phyloP scores from a whole-genome alignment of 2,797 vertebrate genomes.

The Lophotriccus pileatus region DNA sequence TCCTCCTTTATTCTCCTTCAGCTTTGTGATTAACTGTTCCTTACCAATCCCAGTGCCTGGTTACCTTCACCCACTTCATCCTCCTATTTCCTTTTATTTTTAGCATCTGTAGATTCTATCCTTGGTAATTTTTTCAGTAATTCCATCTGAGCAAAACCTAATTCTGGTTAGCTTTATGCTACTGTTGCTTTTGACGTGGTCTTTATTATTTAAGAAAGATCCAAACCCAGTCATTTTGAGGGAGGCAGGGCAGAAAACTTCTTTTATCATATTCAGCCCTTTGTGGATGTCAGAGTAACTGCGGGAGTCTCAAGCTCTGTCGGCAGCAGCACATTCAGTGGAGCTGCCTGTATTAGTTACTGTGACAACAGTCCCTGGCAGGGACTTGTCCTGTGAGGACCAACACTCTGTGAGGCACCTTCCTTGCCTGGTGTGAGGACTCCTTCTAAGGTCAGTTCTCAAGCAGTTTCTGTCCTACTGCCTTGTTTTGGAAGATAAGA shows the following conservation, averaged over 20 bases:
- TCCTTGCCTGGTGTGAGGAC: neutral
- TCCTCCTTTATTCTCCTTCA: neutral
- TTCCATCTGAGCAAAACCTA: neutral
- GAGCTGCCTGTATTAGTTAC: neutral
- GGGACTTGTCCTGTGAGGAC: neutral
- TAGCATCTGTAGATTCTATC: neutral
- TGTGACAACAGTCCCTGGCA: neutral
- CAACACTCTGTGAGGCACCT: neutral
- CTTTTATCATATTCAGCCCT: neutral
- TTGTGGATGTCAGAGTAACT: neutral
- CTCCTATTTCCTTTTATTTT: slow-evolving; percentile 31
- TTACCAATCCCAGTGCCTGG: neutral
- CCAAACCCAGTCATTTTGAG: neutral
- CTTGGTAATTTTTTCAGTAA: neutral
- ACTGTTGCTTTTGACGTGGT: neutral
- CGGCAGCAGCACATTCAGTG: neutral
- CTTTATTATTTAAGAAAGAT: neutral
- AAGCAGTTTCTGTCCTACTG: neutral
- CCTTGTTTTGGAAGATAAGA: slow-evolving; percentile 33
- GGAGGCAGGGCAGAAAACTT: neutral
- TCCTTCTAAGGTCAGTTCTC: slow-evolving; percentile 15
- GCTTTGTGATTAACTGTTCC: slow-evolving; percentile 20
- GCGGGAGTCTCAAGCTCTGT: neutral
- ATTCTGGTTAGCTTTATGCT: neutral
- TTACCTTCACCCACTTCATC: neutral